Evolutionary conservation across 2,113 vertebrate species (phyloP), one percentile per base, ranked within the genome.

Genomic region (Microcebus murinus): DNA sequence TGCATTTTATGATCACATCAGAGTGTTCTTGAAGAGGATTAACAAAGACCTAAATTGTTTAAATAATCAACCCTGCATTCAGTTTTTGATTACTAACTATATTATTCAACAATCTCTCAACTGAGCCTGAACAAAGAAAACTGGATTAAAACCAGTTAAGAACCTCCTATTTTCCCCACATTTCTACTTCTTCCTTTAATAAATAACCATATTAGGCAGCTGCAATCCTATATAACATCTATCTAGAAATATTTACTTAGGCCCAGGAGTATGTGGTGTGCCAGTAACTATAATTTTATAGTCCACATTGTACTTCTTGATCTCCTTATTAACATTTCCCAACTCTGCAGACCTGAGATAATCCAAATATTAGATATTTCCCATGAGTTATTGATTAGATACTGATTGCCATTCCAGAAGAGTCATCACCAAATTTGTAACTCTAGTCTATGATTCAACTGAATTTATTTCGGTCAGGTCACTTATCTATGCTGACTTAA

Each of bases 1-100:
- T 96, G 15, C 95, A 94, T 98, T 98, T 97, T 88, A 88, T 89
- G 90, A 94, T 93, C 95, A 1, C 77, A 95, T 31, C 68, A 84
- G 34, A 90, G 34, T 95, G 15, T 88, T 97, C 67, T 97, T 96
- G 65, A 98, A 96, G 81, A 42, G 52, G 87, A 93, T 73, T 96
- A 59, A 91, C 85, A 87, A 95, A 98, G 55, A 1, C 8, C 2
- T 82, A 39, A 77, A 76, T 92, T 76, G 92, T 42, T 48, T 57
- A 13, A 96, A 15, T 95, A 96, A 97, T 98, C 92, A 97, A 95
- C 95, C 63, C 34, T 80, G 2, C 57, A 95, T 86, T 89, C 94
- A 87, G 17, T 50, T 73, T 97, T 97, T 96, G 97, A 97, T 96
- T 98, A 50, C 82, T 55, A 86, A 34, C 42, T 94, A 13, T 48